These are phyloP conservation scores for Drosophila parvula DNA, from an alignment of 1,140 invertebrate genomes.

Conservation along the genomic window DNA sequence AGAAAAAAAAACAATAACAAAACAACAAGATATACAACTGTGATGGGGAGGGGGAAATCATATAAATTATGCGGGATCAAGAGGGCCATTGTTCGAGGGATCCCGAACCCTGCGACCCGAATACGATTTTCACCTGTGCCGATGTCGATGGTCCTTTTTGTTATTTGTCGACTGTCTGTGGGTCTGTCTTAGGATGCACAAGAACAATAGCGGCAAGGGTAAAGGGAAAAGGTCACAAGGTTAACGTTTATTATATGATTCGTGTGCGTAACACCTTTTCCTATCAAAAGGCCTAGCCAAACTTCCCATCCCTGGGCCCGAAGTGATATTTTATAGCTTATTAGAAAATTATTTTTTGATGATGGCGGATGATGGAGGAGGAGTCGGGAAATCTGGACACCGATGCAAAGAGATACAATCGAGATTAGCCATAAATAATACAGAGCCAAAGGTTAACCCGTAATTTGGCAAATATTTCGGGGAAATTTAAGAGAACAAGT, in stretches of 20 bases:
- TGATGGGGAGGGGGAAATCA: conserved; percentile 61
- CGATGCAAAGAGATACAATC: conserved; percentile 48
- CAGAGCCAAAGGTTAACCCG: conserved; percentile 26
- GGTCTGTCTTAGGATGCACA: conserved; percentile 51
- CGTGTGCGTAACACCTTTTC: conserved; percentile 65
- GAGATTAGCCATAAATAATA: conserved; percentile 59
- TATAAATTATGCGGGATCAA: conserved; percentile 83
- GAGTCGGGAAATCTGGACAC: conserved; percentile 24
- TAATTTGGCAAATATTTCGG: conserved; percentile 66
- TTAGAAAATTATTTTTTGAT: conserved; percentile 73
- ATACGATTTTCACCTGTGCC: conserved; percentile 67
- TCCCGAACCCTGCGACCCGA: conserved; percentile 33
- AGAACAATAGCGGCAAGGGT: conserved; percentile 55
- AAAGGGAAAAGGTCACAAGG: conserved; percentile 67
- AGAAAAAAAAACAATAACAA: conserved; percentile 64
- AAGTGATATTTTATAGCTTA: conserved; percentile 82
- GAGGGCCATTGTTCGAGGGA: conserved; percentile 61
- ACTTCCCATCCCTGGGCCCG: conserved; percentile 15
- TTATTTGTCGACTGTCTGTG: conserved; percentile 41
- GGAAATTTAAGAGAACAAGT: conserved; percentile 7
- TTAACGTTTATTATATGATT: conserved; percentile 51
- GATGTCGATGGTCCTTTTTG: conserved; percentile 52
- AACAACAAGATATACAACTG: conserved; percentile 33
- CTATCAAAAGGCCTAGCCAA: conserved; percentile 23
- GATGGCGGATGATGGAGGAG: conserved; percentile 24